A percentile compares a stretch with the other conserved stretches of the same genome.
Conservation (phyloP, 2,888 invertebrate species). For the Netelia melanura region DNA sequence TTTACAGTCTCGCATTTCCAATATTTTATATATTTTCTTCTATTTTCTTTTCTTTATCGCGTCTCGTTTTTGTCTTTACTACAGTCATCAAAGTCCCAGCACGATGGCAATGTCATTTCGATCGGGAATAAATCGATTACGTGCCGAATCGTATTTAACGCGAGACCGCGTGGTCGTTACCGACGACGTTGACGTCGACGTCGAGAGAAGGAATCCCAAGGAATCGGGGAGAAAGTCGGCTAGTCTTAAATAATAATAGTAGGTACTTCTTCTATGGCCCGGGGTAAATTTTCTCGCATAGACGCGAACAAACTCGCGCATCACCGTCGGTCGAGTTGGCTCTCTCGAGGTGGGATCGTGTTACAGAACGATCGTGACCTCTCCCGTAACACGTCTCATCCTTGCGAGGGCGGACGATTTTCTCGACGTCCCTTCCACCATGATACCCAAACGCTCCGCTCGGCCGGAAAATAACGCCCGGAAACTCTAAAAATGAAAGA, state of each 20-base stretch:
- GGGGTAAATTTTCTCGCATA: slow-evolving; percentile 50
- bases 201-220: slow-evolving; percentile 63
- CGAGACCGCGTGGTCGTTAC: slow-evolving; percentile 34
- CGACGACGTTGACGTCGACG: slow-evolving; percentile 38
- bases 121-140: slow-evolving; percentile 62
- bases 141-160: slow-evolving; percentile 65
- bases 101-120: slow-evolving; percentile 10
- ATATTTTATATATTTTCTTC: background rate
- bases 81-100: slow-evolving; percentile 2
- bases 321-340: slow-evolving; percentile 11
- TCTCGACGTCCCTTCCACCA: slow-evolving; percentile 8
- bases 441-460: background rate
- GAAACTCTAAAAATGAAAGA: background rate
- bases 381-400: slow-evolving; percentile 20
- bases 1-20: background rate
- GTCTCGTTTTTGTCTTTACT: background rate
- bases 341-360: slow-evolving; percentile 51
- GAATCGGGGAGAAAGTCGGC: slow-evolving; percentile 70
- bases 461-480: slow-evolving; percentile 12
- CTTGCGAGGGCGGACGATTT: slow-evolving; percentile 9
- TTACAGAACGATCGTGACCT: slow-evolving; percentile 65
- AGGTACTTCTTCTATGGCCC: slow-evolving; percentile 59
- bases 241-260: slow-evolving; percentile 69
- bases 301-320: slow-evolving; percentile 40
- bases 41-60: background rate